Conservation (phyloP, 2,888 invertebrate genomes). For the Drosophila borealis region DNA sequence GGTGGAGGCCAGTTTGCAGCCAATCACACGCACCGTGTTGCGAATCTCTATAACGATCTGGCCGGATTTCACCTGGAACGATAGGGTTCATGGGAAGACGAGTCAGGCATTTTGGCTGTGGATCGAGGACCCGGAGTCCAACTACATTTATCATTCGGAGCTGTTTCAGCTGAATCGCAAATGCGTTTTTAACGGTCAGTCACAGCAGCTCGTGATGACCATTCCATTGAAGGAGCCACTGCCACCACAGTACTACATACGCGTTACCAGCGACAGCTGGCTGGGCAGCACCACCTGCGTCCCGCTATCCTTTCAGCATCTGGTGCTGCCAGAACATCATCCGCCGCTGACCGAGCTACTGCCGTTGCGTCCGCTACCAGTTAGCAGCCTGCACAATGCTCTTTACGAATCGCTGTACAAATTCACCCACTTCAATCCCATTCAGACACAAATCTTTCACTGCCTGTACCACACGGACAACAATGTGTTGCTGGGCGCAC, state of each 20-base stretch:
- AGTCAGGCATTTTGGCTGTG: constrained; percentile 98
- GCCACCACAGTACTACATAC: constrained; percentile 96
- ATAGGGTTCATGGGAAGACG: constrained; percentile 94
- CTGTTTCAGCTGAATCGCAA: constrained; percentile 88
- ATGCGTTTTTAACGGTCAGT: constrained; percentile 89
- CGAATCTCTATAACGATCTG: constrained; percentile 92
- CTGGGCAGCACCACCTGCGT: constrained; percentile 87
- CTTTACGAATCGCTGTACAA: constrained; percentile 92
- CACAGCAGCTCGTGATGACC: constrained; percentile 95
- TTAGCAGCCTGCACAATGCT: constrained; percentile 91
- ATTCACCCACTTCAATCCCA: constrained; percentile 98
- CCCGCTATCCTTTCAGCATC: constrained; percentile 91
- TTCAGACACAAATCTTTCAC: constrained; percentile 99
- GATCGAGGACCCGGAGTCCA: constrained; percentile 98
- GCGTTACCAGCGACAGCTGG: constrained; percentile 93
- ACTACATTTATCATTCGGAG: constrained; percentile 98
- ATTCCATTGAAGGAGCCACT: constrained; percentile 96
- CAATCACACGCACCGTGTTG: constrained; percentile 96
- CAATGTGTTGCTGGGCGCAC: constrained; percentile 96
- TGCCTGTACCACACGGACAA: constrained; percentile 97
- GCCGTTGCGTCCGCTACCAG: constrained; percentile 95
- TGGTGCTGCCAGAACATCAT: constrained; percentile 95
- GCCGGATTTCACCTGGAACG: constrained; percentile 94
- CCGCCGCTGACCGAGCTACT: constrained; percentile 97
- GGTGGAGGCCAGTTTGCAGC: constrained; percentile 94